Evolutionary conservation across 2,113 vertebrate genomes (phyloP), one percentile per base, ranked within the genome.

Genomic region (Symphodus melops): DNA sequence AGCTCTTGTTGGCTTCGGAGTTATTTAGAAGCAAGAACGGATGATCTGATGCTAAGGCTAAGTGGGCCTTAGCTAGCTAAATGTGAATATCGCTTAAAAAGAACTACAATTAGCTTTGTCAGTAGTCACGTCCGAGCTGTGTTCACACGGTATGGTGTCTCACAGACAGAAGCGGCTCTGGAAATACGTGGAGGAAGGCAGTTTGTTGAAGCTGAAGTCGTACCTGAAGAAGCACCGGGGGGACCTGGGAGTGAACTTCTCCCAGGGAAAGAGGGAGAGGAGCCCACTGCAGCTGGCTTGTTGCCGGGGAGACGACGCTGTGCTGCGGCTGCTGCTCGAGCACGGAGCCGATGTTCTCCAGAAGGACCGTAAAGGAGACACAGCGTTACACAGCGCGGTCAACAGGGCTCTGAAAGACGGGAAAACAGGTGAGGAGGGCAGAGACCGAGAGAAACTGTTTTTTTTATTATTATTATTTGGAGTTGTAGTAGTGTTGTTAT

Each of bases 211-310:
- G 68, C 86, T 96, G 48, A 95, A 93, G 83, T 94, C 95, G 20
- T 96, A 94, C 46, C 84, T 96, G 9, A 88, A 86, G 51, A 94
- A 92, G 64, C 95, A 96, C 88, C 86, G 46, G 16, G 90, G 46
- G 16, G 90, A 95, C 9, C 68, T 96, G 5, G 86, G 94, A 9
- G 71, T 96, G 12, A 94, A 94, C 20, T 95, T 94, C 64, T 69
- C 86, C 2, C 89, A 69, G 77, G 94, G 95, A 2, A 87, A 64
- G 64, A 92, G 85, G 68, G 70, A 77, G 59, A 90, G 94, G 73
- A 92, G 93, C 14, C 93, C 93, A 2, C 85, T 97, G 46, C 96
- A 96, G 33, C 53, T 93, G n/a, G 93, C 93, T 82, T 96, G 95
- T 39, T 61, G 83, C 41, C 91, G 75, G 33, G 90, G 91, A 1